Evolutionary conservation across 2,888 invertebrate genomes (phyloP).

Genomic region (Lasioglossum leucozonium): DNA sequence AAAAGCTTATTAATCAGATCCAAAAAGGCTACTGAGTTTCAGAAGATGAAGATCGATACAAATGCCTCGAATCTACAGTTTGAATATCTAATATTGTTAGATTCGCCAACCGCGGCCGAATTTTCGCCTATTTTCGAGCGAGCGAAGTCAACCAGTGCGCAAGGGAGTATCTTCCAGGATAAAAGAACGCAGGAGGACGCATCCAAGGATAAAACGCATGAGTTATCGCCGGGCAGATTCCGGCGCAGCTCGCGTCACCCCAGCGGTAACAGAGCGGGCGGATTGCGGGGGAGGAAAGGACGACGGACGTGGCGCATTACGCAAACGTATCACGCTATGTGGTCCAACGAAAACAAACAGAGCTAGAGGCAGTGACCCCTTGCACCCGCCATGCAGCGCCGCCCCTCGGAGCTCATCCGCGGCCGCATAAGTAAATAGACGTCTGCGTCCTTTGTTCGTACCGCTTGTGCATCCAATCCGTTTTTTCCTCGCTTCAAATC

Average conservation of each 20-base stretch:
- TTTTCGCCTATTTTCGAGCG: background rate
- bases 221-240: constrained; percentile 81
- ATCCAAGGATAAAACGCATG: constrained; percentile 78
- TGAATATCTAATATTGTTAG: background rate
- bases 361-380: constrained; percentile 76
- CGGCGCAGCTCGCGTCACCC: constrained; percentile 69
- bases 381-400: constrained; percentile 55
- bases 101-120: background rate
- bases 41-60: background rate
- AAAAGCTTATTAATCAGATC: background rate
- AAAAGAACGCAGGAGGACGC: constrained; percentile 54
- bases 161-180: background rate
- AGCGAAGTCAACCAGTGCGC: background rate
- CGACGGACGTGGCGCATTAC: constrained; percentile 82
- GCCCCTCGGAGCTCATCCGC: constrained; percentile 65
- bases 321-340: constrained; percentile 84
- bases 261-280: constrained; percentile 50
- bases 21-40: background rate
- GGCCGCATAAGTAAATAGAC: constrained; percentile 80
- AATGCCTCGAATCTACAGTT: background rate
- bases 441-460: constrained; percentile 60
- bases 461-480: constrained; percentile 33
- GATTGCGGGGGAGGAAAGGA: constrained; percentile 68
- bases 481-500: background rate
- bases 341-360: constrained; percentile 84